Evolutionary conservation across 2,888 invertebrate genomes (phyloP), one percentile per base, ranked within the genome.

Genomic region (Sycophila texana): DNA sequence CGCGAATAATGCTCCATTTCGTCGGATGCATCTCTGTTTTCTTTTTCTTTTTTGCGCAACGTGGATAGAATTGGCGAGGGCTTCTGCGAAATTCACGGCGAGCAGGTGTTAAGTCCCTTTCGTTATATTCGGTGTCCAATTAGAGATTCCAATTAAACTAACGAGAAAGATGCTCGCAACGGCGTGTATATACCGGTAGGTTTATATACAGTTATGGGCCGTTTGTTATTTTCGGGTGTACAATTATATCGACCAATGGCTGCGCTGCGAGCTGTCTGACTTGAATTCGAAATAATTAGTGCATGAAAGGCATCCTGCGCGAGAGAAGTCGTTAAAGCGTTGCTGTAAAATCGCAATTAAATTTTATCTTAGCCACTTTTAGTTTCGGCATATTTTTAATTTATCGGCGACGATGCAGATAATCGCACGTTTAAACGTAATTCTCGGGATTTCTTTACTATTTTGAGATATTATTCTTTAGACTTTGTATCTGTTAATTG

Each of bases 131-230:
- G 18, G 65, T 74, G 22, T 74, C 74, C 58, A 74, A 74, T 74
- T 74, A 74, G 51, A 30, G 47, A 18, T 51, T 58, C 74, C 74
- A 74, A 74, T 74, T 74, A 74, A 74, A 51, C 74, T 74, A 74
- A 74, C 30, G 66, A 74, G 58, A 58, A 74, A 66, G 67, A 67
- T 67, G 58, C 14, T 67, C 57, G n/a, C 57, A 26, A 22, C 47
- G 20, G 5, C 55, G 39, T 7, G 10, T 39, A 51, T 57, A 47
- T 39, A 58, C 26, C 26, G 26, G 26, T 26, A 26, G 26, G 26
- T 26, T 26, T 26, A 26, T 39, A 51, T 57, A 47, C 55, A 58
- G 22, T 60, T 74, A 58, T 67, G 20, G 55, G 26, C 5, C 13
- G 10, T n/a, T 57, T 18, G 39, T 57, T 58, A 58, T 66, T 58